These are phyloP conservation scores for Numenius arquata DNA, from an alignment of 2,113 vertebrate genomes.

Conservation along the genomic window DNA sequence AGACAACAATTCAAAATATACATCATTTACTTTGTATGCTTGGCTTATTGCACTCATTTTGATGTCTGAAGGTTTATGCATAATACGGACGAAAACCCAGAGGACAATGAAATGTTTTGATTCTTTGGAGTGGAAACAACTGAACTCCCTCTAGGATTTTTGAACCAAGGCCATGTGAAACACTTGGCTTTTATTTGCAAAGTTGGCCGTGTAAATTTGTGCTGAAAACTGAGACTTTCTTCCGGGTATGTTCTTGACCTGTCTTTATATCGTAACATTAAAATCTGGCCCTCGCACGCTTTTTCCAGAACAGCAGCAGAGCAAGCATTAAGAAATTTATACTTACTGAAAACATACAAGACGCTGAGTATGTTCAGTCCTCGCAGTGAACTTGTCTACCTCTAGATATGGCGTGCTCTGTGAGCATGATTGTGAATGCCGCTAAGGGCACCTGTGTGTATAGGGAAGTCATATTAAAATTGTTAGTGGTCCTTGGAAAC, in stretches of 20 bases:
- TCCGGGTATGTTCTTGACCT: background rate
- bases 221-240: constrained; percentile 7
- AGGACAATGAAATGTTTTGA: background rate
- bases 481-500: background rate
- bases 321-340: background rate
- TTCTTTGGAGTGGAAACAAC: background rate
- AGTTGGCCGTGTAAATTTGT: background rate
- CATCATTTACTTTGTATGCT: background rate
- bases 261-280: background rate
- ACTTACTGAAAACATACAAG: background rate
- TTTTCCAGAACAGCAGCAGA: background rate
- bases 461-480: background rate
- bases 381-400: background rate
- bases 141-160: background rate
- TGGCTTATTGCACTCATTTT: background rate
- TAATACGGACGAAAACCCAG: background rate
- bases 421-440: background rate
- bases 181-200: background rate
- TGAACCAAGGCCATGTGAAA: background rate
- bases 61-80: background rate
- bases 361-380: background rate
- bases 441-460: background rate
- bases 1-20: background rate
- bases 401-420: background rate
- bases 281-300: background rate